These are phyloP conservation scores for Flexamia atlantica DNA, from an alignment of 2,888 invertebrate genomes.

Conservation along the genomic window DNA sequence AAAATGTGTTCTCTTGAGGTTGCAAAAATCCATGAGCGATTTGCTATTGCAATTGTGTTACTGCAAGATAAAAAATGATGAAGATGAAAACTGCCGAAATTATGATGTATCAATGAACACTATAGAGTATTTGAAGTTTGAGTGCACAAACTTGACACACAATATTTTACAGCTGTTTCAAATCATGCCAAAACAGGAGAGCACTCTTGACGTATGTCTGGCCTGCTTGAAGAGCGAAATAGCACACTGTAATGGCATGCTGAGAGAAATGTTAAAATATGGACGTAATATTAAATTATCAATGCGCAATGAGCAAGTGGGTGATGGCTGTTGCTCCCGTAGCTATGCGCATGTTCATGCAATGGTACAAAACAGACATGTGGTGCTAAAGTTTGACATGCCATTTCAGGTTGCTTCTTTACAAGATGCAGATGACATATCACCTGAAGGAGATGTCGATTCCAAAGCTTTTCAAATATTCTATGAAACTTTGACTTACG, in stretches of 20 bases:
- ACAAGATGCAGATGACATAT: no score
- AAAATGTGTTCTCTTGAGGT: neutral
- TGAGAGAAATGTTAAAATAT: neutral
- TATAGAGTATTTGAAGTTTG: slow-evolving; percentile 7
- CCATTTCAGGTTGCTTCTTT: slow-evolving; percentile 8
- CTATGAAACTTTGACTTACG: no score
- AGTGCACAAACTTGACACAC: neutral
- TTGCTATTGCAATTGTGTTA: neutral
- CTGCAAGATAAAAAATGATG: neutral
- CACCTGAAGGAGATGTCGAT: no score
- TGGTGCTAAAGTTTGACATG: neutral
- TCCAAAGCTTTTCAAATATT: no score
- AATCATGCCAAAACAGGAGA: neutral
- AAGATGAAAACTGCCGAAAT: slow-evolving; percentile 1
- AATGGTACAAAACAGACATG: neutral
- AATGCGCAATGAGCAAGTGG: neutral
- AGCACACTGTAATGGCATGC: neutral
- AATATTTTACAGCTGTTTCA: neutral
- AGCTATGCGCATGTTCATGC: slow-evolving; percentile 7
- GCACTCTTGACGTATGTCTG: neutral
- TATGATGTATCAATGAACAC: slow-evolving; percentile 9
- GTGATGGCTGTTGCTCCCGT: slow-evolving; percentile 1
- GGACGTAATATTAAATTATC: neutral
- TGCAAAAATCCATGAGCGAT: neutral
- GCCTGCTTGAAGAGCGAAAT: slow-evolving; percentile 1